These are phyloP conservation scores for Monomorium pharaonis DNA, from an alignment of 1,140 invertebrate genomes.

Conservation along the genomic window DNA sequence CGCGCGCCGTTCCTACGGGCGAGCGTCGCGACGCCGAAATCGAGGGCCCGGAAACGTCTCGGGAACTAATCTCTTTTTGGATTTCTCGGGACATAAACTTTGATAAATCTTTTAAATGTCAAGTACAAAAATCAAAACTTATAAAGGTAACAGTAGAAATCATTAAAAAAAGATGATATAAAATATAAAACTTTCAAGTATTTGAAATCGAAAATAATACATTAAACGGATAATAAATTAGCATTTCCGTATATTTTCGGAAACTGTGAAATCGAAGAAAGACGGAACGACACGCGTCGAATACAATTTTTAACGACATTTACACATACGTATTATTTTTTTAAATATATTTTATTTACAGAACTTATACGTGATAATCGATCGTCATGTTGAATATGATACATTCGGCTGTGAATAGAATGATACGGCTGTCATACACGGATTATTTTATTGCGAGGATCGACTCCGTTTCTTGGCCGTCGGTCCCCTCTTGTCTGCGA, in stretches of 20 bases:
- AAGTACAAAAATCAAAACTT: not conserved
- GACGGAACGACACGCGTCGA: not conserved
- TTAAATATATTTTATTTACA: slow-evolving; percentile 69
- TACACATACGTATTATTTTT: slow-evolving; percentile 18
- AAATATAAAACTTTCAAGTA: not conserved
- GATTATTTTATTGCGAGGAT: slow-evolving; percentile 36
- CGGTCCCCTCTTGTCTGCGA: not conserved
- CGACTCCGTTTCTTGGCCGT: slow-evolving; percentile 10
- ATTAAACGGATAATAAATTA: slow-evolving; percentile 5
- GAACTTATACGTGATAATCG: slow-evolving; percentile 60
- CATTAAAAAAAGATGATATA: not conserved
- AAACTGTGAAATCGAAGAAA: not conserved
- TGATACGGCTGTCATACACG: slow-evolving; percentile 49
- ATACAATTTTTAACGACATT: not conserved
- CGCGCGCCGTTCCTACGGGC: not conserved
- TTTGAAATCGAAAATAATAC: not conserved
- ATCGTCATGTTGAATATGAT: slow-evolving; percentile 59
- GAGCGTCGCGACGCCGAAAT: not conserved
- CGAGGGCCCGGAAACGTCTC: not conserved
- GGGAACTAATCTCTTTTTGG: not conserved
- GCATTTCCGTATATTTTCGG: not conserved
- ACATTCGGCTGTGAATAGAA: slow-evolving; percentile 57
- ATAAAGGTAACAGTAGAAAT: not conserved
- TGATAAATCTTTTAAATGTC: not conserved
- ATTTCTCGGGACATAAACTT: not conserved